Conservation (phyloP, 2,888 invertebrate species). For the Tribolium freemani region DNA sequence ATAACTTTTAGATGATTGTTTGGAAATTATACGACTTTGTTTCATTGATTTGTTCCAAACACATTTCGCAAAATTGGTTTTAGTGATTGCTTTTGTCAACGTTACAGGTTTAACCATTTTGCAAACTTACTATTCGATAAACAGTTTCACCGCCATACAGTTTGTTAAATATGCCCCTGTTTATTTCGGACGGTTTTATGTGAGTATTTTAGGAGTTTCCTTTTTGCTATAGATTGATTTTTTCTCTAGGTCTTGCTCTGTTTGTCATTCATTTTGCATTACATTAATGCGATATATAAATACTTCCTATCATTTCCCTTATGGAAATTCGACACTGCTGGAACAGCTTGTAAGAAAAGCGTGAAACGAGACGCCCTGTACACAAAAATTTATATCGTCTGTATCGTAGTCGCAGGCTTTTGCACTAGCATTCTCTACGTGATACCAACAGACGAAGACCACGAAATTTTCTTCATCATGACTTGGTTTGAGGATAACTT, state of each 20-base stretch:
- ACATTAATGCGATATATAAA: not conserved
- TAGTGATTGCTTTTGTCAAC: not conserved
- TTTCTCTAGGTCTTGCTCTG: not conserved
- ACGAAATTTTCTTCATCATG: not conserved
- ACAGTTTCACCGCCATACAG: not conserved
- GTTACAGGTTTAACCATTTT: not conserved
- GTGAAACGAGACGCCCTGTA: not conserved
- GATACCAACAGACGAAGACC: not conserved
- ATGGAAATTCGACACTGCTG: not conserved
- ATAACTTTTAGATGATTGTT: too few species aligned
- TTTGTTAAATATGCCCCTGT: constrained; percentile 4
- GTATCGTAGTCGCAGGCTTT: not conserved
- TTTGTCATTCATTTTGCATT: not conserved
- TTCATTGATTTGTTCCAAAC: not conserved
- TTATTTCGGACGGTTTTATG: constrained; percentile 2
- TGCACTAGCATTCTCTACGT: not conserved
- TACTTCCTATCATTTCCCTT: not conserved
- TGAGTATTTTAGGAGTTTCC: not conserved
- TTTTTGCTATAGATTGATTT: not conserved
- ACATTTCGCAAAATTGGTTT: not conserved
- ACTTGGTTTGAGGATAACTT: not conserved
- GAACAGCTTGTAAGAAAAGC: not conserved
- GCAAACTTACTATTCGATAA: not conserved
- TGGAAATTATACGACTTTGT: not conserved
- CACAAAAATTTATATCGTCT: not conserved